A percentile compares a stretch with the other conserved stretches of the same genome.
Evolutionary conservation across 2,797 vertebrate genomes (phyloP).

Genomic region (Syndactyla subalaris): DNA sequence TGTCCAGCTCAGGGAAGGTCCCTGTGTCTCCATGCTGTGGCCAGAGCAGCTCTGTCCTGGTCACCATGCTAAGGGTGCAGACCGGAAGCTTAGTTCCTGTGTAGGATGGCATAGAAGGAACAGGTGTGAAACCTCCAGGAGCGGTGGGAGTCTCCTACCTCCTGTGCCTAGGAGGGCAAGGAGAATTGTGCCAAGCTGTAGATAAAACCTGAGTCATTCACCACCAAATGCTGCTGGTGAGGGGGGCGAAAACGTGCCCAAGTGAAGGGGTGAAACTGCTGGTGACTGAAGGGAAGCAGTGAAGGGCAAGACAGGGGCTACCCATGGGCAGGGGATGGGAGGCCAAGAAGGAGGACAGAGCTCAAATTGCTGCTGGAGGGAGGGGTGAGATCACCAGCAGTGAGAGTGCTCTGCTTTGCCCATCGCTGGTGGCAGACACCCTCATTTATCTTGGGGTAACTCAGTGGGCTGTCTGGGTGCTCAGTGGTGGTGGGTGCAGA

Average conservation of each 20-base stretch:
- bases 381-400: not conserved
- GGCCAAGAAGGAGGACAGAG: not conserved
- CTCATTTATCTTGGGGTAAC: not conserved
- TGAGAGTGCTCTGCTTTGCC: not conserved
- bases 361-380: not conserved
- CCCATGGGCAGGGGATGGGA: not conserved
- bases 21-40: not conserved
- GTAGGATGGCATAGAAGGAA: not conserved
- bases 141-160: not conserved
- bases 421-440: not conserved
- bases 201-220: not conserved
- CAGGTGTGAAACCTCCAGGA: not conserved
- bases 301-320: not conserved
- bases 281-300: not conserved
- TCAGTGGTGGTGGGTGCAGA: not conserved
- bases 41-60: not conserved
- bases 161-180: not conserved
- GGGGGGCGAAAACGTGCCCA: fast-evolving
- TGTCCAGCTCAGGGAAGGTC: not conserved
- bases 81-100: not conserved
- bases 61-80: not conserved
- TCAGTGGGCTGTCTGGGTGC: not conserved
- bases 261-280: not conserved
- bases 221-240: not conserved
- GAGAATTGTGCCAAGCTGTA: not conserved